Percentiles rank a stretch among this genome's conserved stretches.
These are phyloP conservation scores for Zoroaster sp. DNA, from an alignment of 53 echinoderm and acorn worm species.

Conservation along the genomic window DNA sequence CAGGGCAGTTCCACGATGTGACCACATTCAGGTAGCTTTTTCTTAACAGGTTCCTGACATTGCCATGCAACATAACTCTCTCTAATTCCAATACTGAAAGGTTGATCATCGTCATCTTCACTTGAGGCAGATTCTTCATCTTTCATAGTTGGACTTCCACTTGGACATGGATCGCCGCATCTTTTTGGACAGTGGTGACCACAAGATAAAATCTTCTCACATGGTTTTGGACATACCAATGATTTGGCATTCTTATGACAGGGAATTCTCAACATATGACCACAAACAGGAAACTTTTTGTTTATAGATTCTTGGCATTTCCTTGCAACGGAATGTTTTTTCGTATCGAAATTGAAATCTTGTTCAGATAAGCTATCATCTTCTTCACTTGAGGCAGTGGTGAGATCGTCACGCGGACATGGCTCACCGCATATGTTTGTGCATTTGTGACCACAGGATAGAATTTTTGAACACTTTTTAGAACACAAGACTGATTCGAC, in stretches of 20 bases:
- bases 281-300: neutral
- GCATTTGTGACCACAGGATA: constrained; percentile 28
- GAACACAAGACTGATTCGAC: neutral
- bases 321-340: neutral
- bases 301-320: neutral
- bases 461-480: neutral
- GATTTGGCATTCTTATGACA: neutral
- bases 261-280: neutral
- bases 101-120: neutral
- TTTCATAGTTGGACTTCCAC: too few species aligned
- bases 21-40: neutral
- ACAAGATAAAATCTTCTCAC: neutral
- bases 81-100: too few species aligned
- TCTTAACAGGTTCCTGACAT: neutral
- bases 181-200: neutral
- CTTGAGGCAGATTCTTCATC: neutral
- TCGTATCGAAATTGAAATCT: too few species aligned
- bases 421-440: constrained; percentile 39
- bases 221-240: neutral
- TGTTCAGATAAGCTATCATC: neutral
- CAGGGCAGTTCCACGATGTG: neutral
- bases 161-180: neutral
- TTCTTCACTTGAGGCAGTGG: neutral
- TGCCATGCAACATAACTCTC: neutral
- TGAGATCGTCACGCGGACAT: neutral